phyloP scores from a whole-genome alignment of 2,888 invertebrate genomes.

The Nomada flava region DNA sequence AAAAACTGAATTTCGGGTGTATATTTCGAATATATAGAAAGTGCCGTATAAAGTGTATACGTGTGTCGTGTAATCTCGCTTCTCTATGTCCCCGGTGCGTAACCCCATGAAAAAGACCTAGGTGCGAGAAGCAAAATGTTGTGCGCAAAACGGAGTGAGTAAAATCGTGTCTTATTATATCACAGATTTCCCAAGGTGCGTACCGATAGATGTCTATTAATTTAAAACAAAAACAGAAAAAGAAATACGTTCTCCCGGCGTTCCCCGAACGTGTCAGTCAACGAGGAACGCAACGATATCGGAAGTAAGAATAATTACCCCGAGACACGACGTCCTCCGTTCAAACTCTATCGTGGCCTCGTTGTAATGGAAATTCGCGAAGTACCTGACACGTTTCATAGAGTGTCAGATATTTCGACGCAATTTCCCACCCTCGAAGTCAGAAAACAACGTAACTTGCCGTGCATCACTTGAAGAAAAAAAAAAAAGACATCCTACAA shows the following conservation, averaged over 20 bases:
- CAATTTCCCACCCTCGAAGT: constrained; percentile 75
- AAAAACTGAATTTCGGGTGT: neutral
- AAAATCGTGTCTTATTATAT: constrained; percentile 76
- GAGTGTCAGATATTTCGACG: constrained; percentile 76
- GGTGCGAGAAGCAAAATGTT: constrained; percentile 60
- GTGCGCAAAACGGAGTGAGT: constrained; percentile 53
- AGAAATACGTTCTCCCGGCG: constrained; percentile 12
- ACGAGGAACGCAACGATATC: constrained; percentile 60
- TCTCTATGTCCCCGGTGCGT: constrained; percentile 42
- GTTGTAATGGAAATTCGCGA: constrained; percentile 29
- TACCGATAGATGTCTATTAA: constrained; percentile 65
- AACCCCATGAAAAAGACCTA: constrained; percentile 54
- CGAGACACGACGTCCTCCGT: constrained; percentile 31
- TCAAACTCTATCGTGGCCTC: constrained; percentile 19
- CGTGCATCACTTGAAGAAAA: constrained; percentile 67
- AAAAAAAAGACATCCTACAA: constrained; percentile 28
- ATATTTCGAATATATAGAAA: neutral
- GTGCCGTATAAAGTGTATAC: constrained; percentile 15
- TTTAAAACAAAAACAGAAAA: constrained; percentile 35
- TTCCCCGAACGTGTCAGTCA: constrained; percentile 60
- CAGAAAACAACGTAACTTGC: constrained; percentile 82
- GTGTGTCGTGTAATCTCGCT: constrained; percentile 45
- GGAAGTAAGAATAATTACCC: constrained; percentile 20
- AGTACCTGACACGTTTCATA: constrained; percentile 23
- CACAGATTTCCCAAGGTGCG: constrained; percentile 83